A percentile compares a stretch with the other conserved stretches of the same genome.
These are phyloP conservation scores for Eufriesea mexicana DNA, from an alignment of 1,140 invertebrate genomes.

Conservation along the genomic window DNA sequence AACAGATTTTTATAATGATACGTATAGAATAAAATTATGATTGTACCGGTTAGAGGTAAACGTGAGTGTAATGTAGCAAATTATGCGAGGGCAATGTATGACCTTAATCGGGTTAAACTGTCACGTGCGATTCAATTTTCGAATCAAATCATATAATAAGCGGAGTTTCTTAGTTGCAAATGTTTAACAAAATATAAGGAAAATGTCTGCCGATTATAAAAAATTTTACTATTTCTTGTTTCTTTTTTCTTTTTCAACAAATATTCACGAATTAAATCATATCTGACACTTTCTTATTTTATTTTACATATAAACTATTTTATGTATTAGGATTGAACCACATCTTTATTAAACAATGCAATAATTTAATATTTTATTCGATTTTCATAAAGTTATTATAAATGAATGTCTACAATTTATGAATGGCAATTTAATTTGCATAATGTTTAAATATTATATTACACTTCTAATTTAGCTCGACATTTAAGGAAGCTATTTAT, in stretches of 20 bases:
- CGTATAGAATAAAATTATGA: slow-evolving; percentile 16
- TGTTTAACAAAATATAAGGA: neutral
- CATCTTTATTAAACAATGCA: no score
- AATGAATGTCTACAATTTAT: neutral
- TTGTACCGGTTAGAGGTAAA: neutral
- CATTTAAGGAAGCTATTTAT: slow-evolving; percentile 23
- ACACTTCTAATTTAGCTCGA: slow-evolving; percentile 11
- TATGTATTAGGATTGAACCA: no score
- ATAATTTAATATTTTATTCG: no score
- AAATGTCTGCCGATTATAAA: neutral
- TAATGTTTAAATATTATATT: neutral
- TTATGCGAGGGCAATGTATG: slow-evolving; percentile 1
- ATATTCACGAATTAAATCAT: neutral
- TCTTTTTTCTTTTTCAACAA: neutral
- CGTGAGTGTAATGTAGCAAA: neutral
- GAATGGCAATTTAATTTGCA: neutral
- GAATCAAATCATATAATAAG: neutral
- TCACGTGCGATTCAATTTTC: neutral
- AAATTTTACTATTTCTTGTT: neutral
- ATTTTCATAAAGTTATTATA: neutral
- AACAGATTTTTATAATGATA: neutral
- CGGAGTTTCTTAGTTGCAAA: neutral
- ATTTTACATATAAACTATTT: neutral
- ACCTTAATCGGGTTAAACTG: slow-evolving; percentile 19
- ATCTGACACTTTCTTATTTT: neutral